Percentiles rank a stretch among this genome's conserved stretches.
phyloP scores from a whole-genome alignment of 2,797 vertebrate genomes.

The Cynodonichthys magdalenae region DNA sequence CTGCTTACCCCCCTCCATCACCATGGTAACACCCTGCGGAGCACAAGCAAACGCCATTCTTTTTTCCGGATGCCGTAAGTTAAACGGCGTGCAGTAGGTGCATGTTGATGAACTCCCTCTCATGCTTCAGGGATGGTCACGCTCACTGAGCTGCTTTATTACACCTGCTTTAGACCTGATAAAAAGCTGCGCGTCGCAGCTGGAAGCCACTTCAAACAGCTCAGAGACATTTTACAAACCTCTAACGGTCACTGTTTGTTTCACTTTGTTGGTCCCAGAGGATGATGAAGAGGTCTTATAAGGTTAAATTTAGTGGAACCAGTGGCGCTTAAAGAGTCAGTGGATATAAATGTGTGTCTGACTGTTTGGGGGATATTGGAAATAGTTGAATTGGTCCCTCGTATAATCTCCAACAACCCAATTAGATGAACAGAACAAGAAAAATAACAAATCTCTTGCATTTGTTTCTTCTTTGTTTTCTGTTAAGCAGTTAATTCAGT shows the following conservation, averaged over 20 bases:
- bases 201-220: conserved; percentile 57
- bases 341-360: conserved; percentile 49
- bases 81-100: conserved; percentile 36
- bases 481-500: not conserved
- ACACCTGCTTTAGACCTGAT: conserved; percentile 63
- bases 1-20: conserved; percentile 22
- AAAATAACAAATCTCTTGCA: conserved; percentile 8
- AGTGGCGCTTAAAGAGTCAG: conserved; percentile 28
- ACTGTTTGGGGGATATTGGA: conserved; percentile 25
- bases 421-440: conserved; percentile 27
- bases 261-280: conserved; percentile 51
- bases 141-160: conserved; percentile 62
- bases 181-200: conserved; percentile 47
- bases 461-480: not conserved
- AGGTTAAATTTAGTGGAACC: conserved; percentile 45
- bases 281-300: conserved; percentile 47
- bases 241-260: conserved; percentile 52
- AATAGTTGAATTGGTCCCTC: conserved; percentile 45
- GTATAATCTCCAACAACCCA: conserved; percentile 1
- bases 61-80: conserved; percentile 29
- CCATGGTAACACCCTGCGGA: conserved; percentile 43
- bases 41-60: conserved; percentile 10
- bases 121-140: conserved; percentile 48
- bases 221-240: conserved; percentile 36
- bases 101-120: conserved; percentile 59